Evolutionary conservation across 2,888 invertebrate species (phyloP).

Genomic region (Dendrolimus pini): DNA sequence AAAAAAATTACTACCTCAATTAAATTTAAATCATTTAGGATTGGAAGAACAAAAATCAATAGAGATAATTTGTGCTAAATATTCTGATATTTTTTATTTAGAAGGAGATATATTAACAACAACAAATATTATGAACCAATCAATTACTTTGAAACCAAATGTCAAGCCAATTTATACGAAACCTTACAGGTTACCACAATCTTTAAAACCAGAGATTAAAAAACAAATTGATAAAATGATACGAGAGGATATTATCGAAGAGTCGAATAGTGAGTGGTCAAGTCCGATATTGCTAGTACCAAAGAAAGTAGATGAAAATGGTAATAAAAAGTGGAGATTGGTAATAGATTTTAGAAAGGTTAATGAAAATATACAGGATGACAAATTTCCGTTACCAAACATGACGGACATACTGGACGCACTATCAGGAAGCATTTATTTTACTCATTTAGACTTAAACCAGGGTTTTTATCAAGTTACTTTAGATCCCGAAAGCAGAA

Average conservation of each 20-base stretch:
- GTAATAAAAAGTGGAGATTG: constrained; percentile 16
- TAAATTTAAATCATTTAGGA: constrained; percentile 12
- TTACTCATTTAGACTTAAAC: constrained; percentile 10
- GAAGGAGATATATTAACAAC: constrained; percentile 12
- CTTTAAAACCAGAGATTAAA: constrained; percentile 11
- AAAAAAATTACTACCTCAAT: constrained; percentile 12
- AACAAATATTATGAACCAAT: constrained; percentile 11
- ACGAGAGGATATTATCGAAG: constrained; percentile 13
- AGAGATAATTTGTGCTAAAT: constrained; percentile 15
- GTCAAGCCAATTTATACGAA: constrained; percentile 11
- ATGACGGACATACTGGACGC: constrained; percentile 15
- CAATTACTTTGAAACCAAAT: constrained; percentile 13
- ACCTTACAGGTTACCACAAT: constrained; percentile 15
- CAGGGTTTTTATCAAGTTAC: constrained; percentile 11
- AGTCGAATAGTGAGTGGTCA: constrained; percentile 11
- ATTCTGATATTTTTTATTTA: constrained; percentile 15
- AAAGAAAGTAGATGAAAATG: constrained; percentile 11
- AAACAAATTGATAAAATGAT: constrained; percentile 14
- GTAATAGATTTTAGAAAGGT: constrained; percentile 16
- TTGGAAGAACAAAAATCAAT: constrained; percentile 9
- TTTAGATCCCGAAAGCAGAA: constrained; percentile 9
- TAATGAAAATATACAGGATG: constrained; percentile 11
- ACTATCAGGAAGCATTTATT: constrained; percentile 12
- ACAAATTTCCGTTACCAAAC: constrained; percentile 17
- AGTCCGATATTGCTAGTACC: constrained; percentile 19